These are phyloP conservation scores for Leptothorax acervorum DNA, from an alignment of 2,888 invertebrate species.

Conservation along the genomic window DNA sequence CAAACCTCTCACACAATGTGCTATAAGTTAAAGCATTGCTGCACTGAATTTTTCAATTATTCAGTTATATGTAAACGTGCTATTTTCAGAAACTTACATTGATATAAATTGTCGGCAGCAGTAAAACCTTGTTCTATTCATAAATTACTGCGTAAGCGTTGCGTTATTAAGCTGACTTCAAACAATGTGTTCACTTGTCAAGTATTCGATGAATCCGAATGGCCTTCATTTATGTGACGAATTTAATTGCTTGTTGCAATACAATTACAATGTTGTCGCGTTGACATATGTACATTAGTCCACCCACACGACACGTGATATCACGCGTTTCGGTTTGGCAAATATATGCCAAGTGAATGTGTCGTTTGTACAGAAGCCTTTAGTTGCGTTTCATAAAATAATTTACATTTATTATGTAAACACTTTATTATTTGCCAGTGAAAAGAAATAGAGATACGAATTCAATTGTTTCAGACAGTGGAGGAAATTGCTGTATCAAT, in stretches of 20 bases:
- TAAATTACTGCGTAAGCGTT: background rate
- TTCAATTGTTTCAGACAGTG: background rate
- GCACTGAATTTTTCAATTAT: background rate
- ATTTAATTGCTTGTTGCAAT: conserved; percentile 33
- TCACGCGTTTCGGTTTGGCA: background rate
- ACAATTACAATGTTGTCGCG: conserved; percentile 14
- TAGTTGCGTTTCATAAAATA: conserved; percentile 1
- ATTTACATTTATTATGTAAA: background rate
- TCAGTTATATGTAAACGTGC: background rate
- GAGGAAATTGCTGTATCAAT: background rate
- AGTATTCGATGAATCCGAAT: conserved; percentile 11
- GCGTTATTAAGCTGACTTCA: background rate
- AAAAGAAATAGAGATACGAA: background rate
- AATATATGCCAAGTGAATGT: conserved; percentile 16
- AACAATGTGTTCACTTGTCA: conserved; percentile 17
- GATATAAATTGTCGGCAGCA: background rate
- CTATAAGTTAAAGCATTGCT: background rate
- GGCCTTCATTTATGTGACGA: background rate
- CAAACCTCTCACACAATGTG: background rate
- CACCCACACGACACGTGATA: background rate
- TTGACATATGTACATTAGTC: conserved; percentile 4
- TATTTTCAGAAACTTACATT: background rate
- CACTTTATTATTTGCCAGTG: background rate
- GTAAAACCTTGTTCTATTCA: background rate
- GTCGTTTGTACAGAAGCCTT: background rate